These are phyloP conservation scores for Oenanthe melanoleuca DNA, from an alignment of 2,113 vertebrate species.

Conservation along the genomic window DNA sequence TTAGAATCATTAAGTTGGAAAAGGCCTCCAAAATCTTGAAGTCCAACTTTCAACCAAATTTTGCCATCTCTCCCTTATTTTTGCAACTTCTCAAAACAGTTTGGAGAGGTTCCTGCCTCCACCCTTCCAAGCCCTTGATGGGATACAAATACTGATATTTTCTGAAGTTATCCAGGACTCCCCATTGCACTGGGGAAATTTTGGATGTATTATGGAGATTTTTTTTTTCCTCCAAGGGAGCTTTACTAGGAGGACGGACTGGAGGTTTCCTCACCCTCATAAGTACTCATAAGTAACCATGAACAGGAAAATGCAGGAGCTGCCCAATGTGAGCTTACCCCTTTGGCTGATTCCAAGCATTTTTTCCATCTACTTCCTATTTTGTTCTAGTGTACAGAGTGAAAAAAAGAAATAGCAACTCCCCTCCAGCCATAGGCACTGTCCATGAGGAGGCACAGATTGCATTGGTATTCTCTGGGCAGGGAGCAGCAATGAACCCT, in stretches of 20 bases:
- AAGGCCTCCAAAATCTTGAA: neutral
- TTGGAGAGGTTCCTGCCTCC: slow-evolving; percentile 12
- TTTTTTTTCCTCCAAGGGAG: neutral
- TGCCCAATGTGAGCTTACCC: neutral
- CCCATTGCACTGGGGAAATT: neutral
- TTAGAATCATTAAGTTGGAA: neutral
- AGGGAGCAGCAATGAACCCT: slow-evolving; percentile 19
- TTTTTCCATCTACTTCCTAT: neutral
- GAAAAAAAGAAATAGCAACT: neutral
- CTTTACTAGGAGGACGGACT: neutral
- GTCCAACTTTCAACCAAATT: neutral
- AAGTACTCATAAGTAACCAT: neutral
- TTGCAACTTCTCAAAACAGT: slow-evolving; percentile 38
- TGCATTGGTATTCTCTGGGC: neutral
- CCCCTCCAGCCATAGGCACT: neutral
- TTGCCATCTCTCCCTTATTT: neutral
- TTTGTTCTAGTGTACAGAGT: neutral
- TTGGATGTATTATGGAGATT: neutral
- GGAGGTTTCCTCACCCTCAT: neutral
- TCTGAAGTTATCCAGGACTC: slow-evolving; percentile 21
- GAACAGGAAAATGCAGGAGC: neutral
- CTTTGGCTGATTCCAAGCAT: neutral
- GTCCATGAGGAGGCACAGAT: neutral
- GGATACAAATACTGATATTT: slow-evolving; percentile 17
- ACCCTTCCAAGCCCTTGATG: neutral